phyloP scores from a whole-genome alignment of 2,113 vertebrate genomes.

The Caranx ignobilis region DNA sequence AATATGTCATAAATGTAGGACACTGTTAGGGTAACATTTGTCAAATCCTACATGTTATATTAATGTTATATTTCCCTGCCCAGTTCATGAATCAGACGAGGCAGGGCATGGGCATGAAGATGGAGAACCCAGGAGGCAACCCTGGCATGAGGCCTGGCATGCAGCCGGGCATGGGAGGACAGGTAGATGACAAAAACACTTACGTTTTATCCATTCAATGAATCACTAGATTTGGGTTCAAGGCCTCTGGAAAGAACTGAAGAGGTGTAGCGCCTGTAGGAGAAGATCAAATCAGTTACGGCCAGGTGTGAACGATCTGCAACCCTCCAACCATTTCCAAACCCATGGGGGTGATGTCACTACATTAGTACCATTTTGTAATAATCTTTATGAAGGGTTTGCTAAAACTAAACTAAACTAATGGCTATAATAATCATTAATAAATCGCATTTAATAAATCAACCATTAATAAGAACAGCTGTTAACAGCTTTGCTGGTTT shows the following conservation, averaged over 20 bases:
- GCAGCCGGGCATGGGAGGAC: constrained; percentile 85
- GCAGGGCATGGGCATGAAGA: constrained; percentile 92
- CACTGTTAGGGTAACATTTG: constrained; percentile 11
- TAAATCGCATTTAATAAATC: too few species aligned
- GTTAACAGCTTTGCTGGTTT: too few species aligned
- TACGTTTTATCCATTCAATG: neutral
- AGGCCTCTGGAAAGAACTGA: neutral
- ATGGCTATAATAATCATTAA: neutral
- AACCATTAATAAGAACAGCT: too few species aligned
- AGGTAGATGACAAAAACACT: constrained; percentile 78
- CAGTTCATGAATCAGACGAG: constrained; percentile 97
- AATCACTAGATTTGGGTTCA: neutral
- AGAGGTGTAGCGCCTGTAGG: neutral
- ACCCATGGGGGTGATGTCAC: neutral
- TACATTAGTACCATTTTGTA: neutral
- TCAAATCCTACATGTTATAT: neutral
- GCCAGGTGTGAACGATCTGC: neutral
- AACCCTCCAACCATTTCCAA: neutral
- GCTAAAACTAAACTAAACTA: neutral
- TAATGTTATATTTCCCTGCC: constrained; percentile 44
- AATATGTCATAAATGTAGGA: neutral
- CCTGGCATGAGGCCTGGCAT: constrained; percentile 88
- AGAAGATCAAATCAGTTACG: neutral
- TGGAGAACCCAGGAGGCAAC: constrained; percentile 87
- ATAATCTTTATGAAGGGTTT: neutral